phyloP scores from a whole-genome alignment of 2,113 vertebrate species.

The Chionodraco myersi region DNA sequence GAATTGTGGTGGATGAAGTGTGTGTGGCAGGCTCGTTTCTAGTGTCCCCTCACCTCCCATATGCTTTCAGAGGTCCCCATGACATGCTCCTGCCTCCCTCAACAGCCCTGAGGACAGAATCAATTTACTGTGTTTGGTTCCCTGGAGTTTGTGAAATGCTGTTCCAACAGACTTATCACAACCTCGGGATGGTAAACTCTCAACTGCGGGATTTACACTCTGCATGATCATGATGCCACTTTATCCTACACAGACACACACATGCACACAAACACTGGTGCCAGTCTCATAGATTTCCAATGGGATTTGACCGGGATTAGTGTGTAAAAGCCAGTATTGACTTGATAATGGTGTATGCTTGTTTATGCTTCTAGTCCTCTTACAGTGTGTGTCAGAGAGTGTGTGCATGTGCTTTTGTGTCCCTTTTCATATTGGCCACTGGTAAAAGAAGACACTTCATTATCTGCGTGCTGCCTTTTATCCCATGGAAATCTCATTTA shows the following conservation, averaged over 20 bases:
- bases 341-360: constrained; percentile 54
- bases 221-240: constrained; percentile 56
- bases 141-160: constrained; percentile 55
- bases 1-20: constrained; percentile 19
- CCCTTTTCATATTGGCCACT: constrained; percentile 42
- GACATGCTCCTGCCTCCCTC: background rate
- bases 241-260: constrained; percentile 18
- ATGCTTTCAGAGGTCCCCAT: constrained; percentile 26
- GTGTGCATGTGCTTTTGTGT: constrained; percentile 31
- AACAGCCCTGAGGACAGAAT: constrained; percentile 41
- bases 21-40: constrained; percentile 55
- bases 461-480: constrained; percentile 48
- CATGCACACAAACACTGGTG: constrained; percentile 30
- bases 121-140: constrained; percentile 65
- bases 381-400: constrained; percentile 26
- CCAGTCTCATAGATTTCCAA: constrained; percentile 60
- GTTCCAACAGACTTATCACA: constrained; percentile 64
- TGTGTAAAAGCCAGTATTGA: constrained; percentile 60
- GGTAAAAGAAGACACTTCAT: constrained; percentile 48
- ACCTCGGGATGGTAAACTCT: constrained; percentile 65
- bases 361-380: constrained; percentile 37
- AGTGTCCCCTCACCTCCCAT: constrained; percentile 41
- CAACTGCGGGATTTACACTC: constrained; percentile 65
- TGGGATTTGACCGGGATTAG: constrained; percentile 63
- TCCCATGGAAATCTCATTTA: constrained; percentile 54